Conservation (phyloP, 1,140 invertebrate species). For the Drosophila sp. region DNA sequence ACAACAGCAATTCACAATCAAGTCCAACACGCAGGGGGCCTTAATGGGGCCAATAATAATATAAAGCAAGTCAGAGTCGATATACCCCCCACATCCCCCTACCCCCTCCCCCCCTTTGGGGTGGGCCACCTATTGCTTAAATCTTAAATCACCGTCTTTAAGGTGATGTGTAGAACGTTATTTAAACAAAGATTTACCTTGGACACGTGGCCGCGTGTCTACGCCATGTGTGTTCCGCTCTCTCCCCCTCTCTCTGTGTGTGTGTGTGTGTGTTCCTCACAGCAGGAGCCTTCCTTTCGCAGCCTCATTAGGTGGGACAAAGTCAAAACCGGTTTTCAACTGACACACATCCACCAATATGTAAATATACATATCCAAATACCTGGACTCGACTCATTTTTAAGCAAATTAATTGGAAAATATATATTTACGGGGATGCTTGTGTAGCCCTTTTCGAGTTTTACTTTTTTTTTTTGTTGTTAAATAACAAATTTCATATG, state of each 20-base stretch:
- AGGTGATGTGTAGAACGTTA: background rate
- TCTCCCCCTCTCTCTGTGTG: background rate
- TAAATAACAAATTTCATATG: slow-evolving; percentile 38
- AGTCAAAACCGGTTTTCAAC: slow-evolving; percentile 24
- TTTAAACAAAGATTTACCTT: background rate
- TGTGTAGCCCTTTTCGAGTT: slow-evolving; percentile 8
- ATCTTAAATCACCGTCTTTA: background rate
- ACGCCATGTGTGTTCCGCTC: background rate
- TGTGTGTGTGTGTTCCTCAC: slow-evolving; percentile 2
- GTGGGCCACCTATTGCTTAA: no score
- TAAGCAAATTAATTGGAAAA: slow-evolving; percentile 57
- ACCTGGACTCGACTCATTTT: slow-evolving; percentile 1
- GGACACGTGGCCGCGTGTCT: background rate
- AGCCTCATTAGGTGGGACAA: slow-evolving; percentile 23
- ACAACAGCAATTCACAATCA: slow-evolving; percentile 34
- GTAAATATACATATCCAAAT: background rate
- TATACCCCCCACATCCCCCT: background rate
- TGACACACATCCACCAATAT: slow-evolving; percentile 1
- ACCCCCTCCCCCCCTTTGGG: background rate
- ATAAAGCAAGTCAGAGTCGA: slow-evolving; percentile 1
- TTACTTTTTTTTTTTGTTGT: background rate
- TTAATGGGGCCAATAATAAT: slow-evolving; percentile 52
- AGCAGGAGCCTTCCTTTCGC: slow-evolving; percentile 2
- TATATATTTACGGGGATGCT: slow-evolving; percentile 14
- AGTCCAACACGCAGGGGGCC: slow-evolving; percentile 6